Percentiles rank a stretch among this genome's conserved stretches.
Conservation (phyloP, 2,113 vertebrate genomes). For the Dasyornis broadbenti region DNA sequence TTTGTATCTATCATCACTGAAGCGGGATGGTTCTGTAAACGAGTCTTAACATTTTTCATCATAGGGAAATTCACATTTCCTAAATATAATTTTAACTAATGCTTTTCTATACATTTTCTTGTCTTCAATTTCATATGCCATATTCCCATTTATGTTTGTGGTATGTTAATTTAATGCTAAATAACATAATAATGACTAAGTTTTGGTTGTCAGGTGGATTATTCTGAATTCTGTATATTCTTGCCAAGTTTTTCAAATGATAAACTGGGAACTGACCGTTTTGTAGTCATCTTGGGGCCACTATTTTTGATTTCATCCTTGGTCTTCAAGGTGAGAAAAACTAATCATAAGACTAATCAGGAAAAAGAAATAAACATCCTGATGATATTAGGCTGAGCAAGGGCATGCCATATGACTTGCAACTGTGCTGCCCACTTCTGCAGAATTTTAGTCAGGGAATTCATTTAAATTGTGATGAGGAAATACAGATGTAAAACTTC, state of each 20-base stretch:
- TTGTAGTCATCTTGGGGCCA: neutral
- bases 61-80: neutral
- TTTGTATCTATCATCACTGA: neutral
- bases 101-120: neutral
- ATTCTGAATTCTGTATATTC: neutral
- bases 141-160: neutral
- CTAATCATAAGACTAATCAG: neutral
- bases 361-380: neutral
- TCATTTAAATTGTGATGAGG: neutral
- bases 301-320: neutral
- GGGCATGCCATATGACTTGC: neutral
- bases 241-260: neutral
- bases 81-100: neutral
- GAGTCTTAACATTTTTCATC: fast-evolving
- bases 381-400: neutral
- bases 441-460: neutral
- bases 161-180: neutral
- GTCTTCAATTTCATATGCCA: neutral
- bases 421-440: neutral
- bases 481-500: neutral
- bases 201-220: neutral
- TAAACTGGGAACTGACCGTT: neutral
- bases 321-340: neutral
- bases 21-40: neutral
- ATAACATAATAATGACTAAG: neutral